Evolutionary conservation across 2,113 vertebrate species (phyloP), one percentile per base, ranked within the genome.

Genomic region (Oostethus manadensis): DNA sequence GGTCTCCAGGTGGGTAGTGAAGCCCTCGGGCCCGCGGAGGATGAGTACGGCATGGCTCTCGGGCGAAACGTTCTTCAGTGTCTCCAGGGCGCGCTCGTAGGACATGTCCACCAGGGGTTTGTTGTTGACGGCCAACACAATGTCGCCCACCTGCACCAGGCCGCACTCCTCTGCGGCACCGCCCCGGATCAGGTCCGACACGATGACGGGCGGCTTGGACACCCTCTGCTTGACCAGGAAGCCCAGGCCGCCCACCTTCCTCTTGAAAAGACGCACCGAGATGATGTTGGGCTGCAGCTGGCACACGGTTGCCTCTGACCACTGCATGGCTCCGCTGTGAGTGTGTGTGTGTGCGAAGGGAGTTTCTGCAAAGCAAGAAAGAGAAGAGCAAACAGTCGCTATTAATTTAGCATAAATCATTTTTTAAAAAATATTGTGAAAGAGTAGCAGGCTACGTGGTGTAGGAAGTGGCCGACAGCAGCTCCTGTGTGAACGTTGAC

Each of bases 281-380:
- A 99, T 98, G 88, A 99, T 93, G 50, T 98, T 98, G 75, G 96
- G 96, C 72, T 98, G 95, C 77, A 98, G 93, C 78, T 98, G 94
- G 86, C 94, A 93, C 66, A 98, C 96, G 0, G 90, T 93, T 48
- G 94, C 90, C 79, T 87, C 89, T 11, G 88, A 90, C 48, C 94
- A 93, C 88, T 96, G 94, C 95, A 98, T 98, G 86, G 80, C 82
- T 83, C 56, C 71, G 61, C 61, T 33, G 40, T 64, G 60, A n/a
- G 29, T 1, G 23, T 17, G 63, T n/a, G 64, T 50, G 59, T 47
- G 57, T 16, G n/a, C n/a, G n/a, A n/a, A 67, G 73, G 77, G 75
- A 82, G 53, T 75, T 75, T 77, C 86, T 88, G 69, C 54, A 77
- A 73, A 66, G 59, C 54, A 70, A 63, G 62, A 56, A 42, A 15